These are phyloP conservation scores for Dromas ardeola DNA, from an alignment of 2,113 vertebrate genomes.

Conservation along the genomic window DNA sequence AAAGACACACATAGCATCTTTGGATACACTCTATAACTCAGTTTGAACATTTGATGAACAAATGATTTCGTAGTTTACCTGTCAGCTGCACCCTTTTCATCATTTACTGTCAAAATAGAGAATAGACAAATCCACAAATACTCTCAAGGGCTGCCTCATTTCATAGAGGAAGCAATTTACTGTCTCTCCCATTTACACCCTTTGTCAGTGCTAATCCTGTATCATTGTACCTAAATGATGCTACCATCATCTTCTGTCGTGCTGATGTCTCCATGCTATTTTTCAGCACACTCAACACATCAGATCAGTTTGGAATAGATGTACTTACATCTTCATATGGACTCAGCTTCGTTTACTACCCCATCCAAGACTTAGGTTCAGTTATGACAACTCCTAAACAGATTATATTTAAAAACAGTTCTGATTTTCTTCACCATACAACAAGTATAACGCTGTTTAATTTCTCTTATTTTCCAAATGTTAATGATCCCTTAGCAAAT, in stretches of 20 bases:
- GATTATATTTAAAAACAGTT: background rate
- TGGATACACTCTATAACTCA: background rate
- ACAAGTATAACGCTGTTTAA: accelerated
- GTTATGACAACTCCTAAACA: background rate
- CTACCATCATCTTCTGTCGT: background rate
- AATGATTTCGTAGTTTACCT: background rate
- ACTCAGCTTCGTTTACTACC: background rate
- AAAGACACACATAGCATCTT: background rate
- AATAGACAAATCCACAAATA: background rate
- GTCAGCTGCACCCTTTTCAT: background rate
- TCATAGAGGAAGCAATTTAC: background rate
- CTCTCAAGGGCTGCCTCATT: background rate
- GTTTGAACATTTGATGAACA: background rate
- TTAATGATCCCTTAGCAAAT: background rate
- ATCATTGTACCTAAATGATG: background rate
- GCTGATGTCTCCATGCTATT: background rate
- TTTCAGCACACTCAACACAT: background rate
- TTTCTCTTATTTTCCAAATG: background rate
- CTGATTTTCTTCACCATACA: background rate
- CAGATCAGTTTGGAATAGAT: background rate
- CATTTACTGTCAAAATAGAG: background rate
- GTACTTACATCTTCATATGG: background rate
- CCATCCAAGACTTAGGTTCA: background rate
- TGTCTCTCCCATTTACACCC: background rate
- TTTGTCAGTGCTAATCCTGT: background rate